phyloP scores from a whole-genome alignment of 1,140 invertebrate species.

The Cydia amplana region DNA sequence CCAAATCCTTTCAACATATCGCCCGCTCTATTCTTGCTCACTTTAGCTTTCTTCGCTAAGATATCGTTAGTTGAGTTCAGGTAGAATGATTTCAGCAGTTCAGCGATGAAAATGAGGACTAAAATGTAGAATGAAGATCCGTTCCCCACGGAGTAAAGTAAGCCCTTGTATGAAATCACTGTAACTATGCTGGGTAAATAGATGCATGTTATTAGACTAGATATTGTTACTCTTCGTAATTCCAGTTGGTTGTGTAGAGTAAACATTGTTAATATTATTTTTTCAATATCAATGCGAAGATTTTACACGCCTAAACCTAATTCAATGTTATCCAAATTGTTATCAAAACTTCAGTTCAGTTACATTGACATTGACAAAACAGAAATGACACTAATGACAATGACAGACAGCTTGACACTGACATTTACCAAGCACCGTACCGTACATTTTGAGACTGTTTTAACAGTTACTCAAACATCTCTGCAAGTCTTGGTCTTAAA shows the following conservation, averaged over 20 bases:
- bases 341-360: background rate
- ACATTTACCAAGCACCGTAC: too few species aligned
- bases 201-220: conserved; percentile 69
- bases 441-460: too few species aligned
- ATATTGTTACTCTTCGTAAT: conserved; percentile 62
- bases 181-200: conserved; percentile 72
- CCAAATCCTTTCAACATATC: conserved; percentile 61
- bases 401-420: too few species aligned
- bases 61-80: conserved; percentile 56
- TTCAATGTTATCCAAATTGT: conserved; percentile 4
- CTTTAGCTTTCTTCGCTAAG: conserved; percentile 55
- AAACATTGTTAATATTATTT: conserved; percentile 50
- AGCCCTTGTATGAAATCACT: conserved; percentile 68
- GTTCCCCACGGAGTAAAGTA: conserved; percentile 72
- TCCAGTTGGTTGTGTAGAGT: conserved; percentile 63
- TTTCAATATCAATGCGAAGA: conserved; percentile 30
- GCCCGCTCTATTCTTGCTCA: conserved; percentile 54
- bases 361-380: too few species aligned
- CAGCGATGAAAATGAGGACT: conserved; percentile 64
- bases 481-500: too few species aligned
- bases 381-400: too few species aligned
- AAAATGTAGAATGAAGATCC: conserved; percentile 68
- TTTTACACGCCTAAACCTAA: background rate
- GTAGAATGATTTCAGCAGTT: conserved; percentile 69
- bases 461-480: too few species aligned